Evolutionary conservation across 2,888 invertebrate genomes (phyloP), one percentile per base, ranked within the genome.

Genomic region (Dynastes tityus): DNA sequence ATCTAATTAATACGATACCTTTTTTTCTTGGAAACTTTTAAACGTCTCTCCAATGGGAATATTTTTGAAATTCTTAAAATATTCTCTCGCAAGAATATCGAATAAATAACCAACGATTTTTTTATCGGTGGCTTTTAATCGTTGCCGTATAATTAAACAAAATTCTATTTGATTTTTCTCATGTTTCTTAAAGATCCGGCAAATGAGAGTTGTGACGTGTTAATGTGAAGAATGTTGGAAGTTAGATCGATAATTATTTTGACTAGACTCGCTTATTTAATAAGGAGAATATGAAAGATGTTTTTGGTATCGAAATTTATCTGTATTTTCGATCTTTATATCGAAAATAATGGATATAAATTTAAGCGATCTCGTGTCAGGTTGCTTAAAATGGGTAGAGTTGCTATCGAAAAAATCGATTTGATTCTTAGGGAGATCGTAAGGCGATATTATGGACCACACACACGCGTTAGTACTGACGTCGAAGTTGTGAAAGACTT

Each of bases 1-100:
- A 29, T 61, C 29, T 68, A 68, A 68, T 68, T 67, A 67, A 67
- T 67, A 67, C 22, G 16, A 49, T 45, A 67, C 16, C n/a, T 45
- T 65, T 68, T 55, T 13, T 55, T n/a, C 45, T 51, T 37, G 29
- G 51, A 68, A 68, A 45, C 13, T 13, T 51, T 68, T 49, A 68
- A 68, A 27, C 27, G 68, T 22, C 51, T 22, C 22, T 68, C 22
- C 45, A 16, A 45, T 68, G 45, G 6, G 45, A 40, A 73, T 45
- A 45, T 22, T 71, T 55, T 13, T 22, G 73, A 45, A 45, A 73
- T 73, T 40, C 61, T 45, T 61, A 9, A 61, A 40, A 73, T 58
- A 58, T 58, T 22, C 40, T 40, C 58, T 9, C 58, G 8, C 16
- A 58, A 37, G 58, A 71, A 16, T 61, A 73, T 45, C 53, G 6